Evolutionary conservation across 2,797 vertebrate genomes (phyloP), one percentile per base, ranked within the genome.

Genomic region (Chelon labrosus): DNA sequence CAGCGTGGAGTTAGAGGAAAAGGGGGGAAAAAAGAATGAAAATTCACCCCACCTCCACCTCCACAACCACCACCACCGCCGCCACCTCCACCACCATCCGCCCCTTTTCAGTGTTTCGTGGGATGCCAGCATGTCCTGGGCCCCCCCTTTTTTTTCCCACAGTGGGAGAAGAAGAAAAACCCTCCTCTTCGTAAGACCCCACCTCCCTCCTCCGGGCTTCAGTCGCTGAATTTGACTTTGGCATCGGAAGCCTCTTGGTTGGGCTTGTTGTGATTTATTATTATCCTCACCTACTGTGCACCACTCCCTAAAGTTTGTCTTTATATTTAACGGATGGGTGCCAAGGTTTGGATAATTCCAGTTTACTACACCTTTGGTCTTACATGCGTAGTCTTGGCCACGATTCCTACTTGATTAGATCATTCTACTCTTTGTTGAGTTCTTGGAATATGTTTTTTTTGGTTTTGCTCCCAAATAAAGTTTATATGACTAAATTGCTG

Each of bases 81-180:
- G 16, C 50, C 55, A 16, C 58, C 67, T 38, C 73, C 65, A 47
- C 55, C 74, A 54, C 70, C 69, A 74, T 42, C 68, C 52, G 4
- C 79, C 71, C 58, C 59, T 60, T 76, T 84, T 83, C 62, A 80
- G 71, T 72, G 73, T 75, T 73, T 51, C 44, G 49, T 77, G 68
- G 76, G 89, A 84, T 81, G 79, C 81, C 87, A 89, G 79, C 76
- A 70, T 87, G 79, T 78, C 76, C 75, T 17, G 55, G 79, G 79
- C 70, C 68, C 78, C 50, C 17, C 8, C 8, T n/a, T 47, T 62
- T 82, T 75, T 76, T 85, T 73, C 73, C 73, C 80, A 74, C 69
- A 65, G 53, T 10, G 49, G 67, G 69, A 5, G 51, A 25, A 52
- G 49, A 25, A 49, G 61, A 74, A 73, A 73, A 83, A 70, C 70